Percentiles rank a stretch among this genome's conserved stretches.
Evolutionary conservation across 2,113 vertebrate species (phyloP).

Genomic region (Morone chrysops): DNA sequence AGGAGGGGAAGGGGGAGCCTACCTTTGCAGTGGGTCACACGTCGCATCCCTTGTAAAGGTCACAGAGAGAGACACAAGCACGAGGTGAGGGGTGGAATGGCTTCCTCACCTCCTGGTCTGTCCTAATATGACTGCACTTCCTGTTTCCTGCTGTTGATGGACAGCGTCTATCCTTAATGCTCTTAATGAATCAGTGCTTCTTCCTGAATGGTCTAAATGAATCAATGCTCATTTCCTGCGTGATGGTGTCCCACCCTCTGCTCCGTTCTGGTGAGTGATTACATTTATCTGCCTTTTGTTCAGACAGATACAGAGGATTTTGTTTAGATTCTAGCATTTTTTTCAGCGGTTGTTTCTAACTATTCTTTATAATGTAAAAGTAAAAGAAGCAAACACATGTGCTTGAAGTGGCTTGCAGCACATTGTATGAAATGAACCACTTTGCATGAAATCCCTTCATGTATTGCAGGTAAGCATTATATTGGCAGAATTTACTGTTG

Average conservation of each 20-base stretch:
- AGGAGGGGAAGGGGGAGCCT: slow-evolving; percentile 83
- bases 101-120: slow-evolving; percentile 69
- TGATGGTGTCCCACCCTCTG: slow-evolving; percentile 15
- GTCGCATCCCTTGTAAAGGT: slow-evolving; percentile 97
- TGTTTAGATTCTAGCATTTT: no score
- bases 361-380: neutral
- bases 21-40: slow-evolving; percentile 99
- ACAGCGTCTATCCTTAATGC: slow-evolving; percentile 23
- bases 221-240: slow-evolving; percentile 31
- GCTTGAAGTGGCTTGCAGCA: neutral
- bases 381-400: neutral
- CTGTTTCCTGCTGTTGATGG: slow-evolving; percentile 41
- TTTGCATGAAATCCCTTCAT: slow-evolving; percentile 8
- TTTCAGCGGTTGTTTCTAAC: neutral
- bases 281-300: neutral
- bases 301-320: no score
- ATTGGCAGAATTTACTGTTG: slow-evolving; percentile 2
- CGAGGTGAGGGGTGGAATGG: slow-evolving; percentile 81
- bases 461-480: slow-evolving; percentile 10
- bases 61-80: slow-evolving; percentile 95
- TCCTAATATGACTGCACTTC: slow-evolving; percentile 53
- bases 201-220: neutral
- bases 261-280: neutral
- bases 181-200: slow-evolving; percentile 10
- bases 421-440: neutral